Evolutionary conservation across 2,113 vertebrate genomes (phyloP).

Genomic region (Pelobates fuscus): DNA sequence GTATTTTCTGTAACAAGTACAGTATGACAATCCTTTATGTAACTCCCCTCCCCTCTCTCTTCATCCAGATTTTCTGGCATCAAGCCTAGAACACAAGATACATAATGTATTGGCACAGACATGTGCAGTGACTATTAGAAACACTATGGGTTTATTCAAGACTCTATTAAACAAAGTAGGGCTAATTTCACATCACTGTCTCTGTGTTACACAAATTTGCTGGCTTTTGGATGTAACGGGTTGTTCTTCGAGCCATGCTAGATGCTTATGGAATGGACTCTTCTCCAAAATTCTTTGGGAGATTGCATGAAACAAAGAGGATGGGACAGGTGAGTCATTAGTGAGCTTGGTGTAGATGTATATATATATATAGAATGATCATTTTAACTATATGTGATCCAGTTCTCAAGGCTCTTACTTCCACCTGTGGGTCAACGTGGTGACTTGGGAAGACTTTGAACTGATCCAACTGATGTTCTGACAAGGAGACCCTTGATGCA

Average conservation of each 20-base stretch:
- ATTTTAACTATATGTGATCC: too few species aligned
- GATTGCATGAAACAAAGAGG: neutral
- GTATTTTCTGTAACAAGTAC: constrained; percentile 16
- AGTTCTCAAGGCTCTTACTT: too few species aligned
- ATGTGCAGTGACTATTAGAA: constrained; percentile 22
- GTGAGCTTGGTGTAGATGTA: neutral
- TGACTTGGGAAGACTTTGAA: too few species aligned
- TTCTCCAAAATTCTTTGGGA: neutral
- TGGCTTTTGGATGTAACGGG: neutral
- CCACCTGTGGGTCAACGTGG: too few species aligned
- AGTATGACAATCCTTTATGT: constrained; percentile 22
- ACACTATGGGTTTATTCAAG: constrained; percentile 27
- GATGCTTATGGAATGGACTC: neutral
- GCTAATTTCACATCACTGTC: constrained; percentile 3
- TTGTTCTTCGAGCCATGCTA: neutral
- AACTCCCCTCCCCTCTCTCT: constrained; percentile 9
- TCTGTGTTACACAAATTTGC: neutral
- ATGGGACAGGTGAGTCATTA: neutral
- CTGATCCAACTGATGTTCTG: too few species aligned
- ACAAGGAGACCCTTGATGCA: too few species aligned
- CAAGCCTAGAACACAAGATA: constrained; percentile 36
- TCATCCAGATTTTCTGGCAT: constrained; percentile 23
- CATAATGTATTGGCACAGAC: constrained; percentile 21
- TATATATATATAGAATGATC: too few species aligned
- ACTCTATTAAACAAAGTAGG: constrained; percentile 18